Conservation (phyloP, 2,797 vertebrate genomes). For the Helarctos malayanus region DNA sequence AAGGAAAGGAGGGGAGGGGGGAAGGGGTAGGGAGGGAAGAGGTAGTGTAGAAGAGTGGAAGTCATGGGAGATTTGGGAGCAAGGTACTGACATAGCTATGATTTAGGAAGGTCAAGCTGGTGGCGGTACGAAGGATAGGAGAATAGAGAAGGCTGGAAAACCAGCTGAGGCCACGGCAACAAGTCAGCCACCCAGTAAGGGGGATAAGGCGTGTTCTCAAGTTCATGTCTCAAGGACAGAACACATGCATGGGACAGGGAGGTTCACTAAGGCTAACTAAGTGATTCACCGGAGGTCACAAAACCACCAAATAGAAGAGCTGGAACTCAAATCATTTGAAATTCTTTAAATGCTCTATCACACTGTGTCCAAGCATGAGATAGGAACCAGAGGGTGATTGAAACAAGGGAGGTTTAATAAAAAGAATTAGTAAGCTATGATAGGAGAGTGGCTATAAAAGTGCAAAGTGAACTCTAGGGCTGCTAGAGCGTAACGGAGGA, state of each 20-base stretch:
- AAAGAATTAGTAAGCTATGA: not conserved
- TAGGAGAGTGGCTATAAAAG: not conserved
- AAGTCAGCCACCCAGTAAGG: not conserved
- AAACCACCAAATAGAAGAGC: not conserved
- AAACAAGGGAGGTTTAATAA: not conserved
- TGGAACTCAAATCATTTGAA: not conserved
- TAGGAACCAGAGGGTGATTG: not conserved
- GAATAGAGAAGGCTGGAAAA: not conserved
- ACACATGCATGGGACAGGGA: not conserved
- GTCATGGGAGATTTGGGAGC: not conserved
- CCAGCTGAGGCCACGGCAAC: no score
- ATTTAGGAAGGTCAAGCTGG: not conserved
- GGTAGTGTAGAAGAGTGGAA: not conserved
- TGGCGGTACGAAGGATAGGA: accelerated
- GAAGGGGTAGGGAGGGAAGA: not conserved
- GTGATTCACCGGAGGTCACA: not conserved
- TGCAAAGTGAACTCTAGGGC: not conserved
- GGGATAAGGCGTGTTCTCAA: not conserved
- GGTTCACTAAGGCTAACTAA: not conserved
- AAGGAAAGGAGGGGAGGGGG: not conserved
- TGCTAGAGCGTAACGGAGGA: not conserved
- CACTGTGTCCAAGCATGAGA: not conserved
- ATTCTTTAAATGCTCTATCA: not conserved
- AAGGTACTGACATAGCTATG: no score
- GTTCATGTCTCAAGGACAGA: not conserved